Percentiles rank a stretch among this genome's conserved stretches.
Evolutionary conservation across 2,113 vertebrate genomes (phyloP).

Genomic region (Naja naja): DNA sequence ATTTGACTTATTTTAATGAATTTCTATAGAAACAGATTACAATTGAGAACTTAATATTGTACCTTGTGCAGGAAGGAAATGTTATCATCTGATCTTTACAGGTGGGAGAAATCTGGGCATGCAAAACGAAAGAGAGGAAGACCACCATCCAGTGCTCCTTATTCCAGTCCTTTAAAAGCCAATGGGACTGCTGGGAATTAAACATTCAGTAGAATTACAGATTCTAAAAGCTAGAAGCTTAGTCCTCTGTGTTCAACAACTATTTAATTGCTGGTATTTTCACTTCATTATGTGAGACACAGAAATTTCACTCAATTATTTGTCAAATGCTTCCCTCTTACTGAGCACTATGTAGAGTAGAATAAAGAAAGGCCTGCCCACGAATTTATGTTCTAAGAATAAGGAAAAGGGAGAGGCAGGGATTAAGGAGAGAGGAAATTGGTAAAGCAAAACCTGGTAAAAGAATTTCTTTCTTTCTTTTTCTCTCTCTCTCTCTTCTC

Average conservation of each 20-base stretch:
- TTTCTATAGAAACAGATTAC: background rate
- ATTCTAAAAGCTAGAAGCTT: background rate
- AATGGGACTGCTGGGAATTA: background rate
- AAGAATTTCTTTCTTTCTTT: background rate
- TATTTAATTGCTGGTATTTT: background rate
- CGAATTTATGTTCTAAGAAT: background rate
- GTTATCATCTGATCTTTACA: background rate
- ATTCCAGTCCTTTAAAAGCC: background rate
- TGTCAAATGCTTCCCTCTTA: conserved; percentile 4
- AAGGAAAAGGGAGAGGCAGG: background rate
- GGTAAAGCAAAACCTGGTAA: background rate
- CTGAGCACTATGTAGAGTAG: background rate
- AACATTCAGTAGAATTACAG: background rate
- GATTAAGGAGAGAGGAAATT: background rate
- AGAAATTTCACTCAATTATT: conserved; percentile 3
- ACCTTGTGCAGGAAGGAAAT: background rate
- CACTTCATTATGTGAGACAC: background rate
- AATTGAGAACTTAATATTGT: background rate
- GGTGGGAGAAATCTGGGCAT: background rate
- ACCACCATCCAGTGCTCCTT: background rate
- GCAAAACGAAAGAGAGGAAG: background rate
- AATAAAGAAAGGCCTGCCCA: conserved; percentile 8
- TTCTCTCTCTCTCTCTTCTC: background rate
- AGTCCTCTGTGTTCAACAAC: background rate
- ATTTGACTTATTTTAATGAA: background rate